Base-by-base conservation (phyloP, 2,888 invertebrate genomes). In the Catotricha subobsoleta region DNA sequence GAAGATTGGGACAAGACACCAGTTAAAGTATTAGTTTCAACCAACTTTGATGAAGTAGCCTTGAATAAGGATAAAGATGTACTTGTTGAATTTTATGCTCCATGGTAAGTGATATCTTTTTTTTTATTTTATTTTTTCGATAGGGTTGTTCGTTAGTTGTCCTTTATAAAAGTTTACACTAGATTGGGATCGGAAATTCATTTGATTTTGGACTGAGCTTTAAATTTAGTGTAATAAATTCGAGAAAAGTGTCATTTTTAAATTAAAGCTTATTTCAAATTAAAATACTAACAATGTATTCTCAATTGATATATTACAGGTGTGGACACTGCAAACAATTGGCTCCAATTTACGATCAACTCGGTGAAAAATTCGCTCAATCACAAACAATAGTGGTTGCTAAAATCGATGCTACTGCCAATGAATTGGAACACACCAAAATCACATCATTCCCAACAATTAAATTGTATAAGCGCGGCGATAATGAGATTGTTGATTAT, bases 301-400 rank as follows among this genome's bases (percentile, higher is more conserved):
- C n/a, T n/a, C n/a, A 12, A 6, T 41, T 21, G 31, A n/a, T 12
- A 12, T 31, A 25, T 21, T 27, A 1, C 52, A 69, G 69, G 69
- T 88, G 87, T 67, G 94, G 92, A 45, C 97, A 98, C 64, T 98
- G 97, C 76, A 95, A 97, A 61, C 90, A 95, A 63, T 71, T 98
- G 55, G 86, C 72, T 42, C 98, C 98, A 20, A 94, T 95, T 65
- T 98, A 91, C 69, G 95, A 97, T 50, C 72, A 95, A 71, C 71
- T 95, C 53, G 94, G 78, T 47, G 94, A 95, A 60, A 86, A 94
- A 64, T 97, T 79, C 69, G 78, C 81, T 65, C 80, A 82, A 55
- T 68, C 77, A 51, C 74, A 74, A 7, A 76, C 77, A 48, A 71
- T 97, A 46, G 73, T 98, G 39, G 81, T 99, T 59, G 95, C 97